Evolutionary conservation across 2,113 vertebrate species (phyloP), one percentile per base, ranked within the genome.

Genomic region (Carassius carassius): DNA sequence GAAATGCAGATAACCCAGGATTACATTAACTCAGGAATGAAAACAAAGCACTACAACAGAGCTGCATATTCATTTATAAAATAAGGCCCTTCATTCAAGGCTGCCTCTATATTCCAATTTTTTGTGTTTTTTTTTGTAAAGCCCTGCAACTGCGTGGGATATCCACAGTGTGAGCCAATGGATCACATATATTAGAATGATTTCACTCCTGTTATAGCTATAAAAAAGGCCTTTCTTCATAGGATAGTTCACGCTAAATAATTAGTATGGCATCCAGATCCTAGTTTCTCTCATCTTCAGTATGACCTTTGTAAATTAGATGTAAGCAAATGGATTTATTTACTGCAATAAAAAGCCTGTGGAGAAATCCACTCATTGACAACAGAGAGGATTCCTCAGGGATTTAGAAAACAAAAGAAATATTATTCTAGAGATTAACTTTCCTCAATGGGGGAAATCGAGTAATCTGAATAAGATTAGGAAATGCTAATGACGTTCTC

Each of bases 401-500:
- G 51, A 79, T 60, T 81, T 41, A 70, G 49, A 51, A 81, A 25
- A 87, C 85, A 85, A 82, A 69, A 70, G 58, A 78, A 69, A 83
- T 69, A 67, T 86, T 80, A 86, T 88, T 86, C 67, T 67, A 79
- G 73, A 76, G 37, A 62, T 69, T 65, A 76, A 37, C 51, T 60
- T 77, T 65, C 49, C 32, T 54, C 17, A 88, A 74, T 74, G 25
- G 62, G 69, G 29, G 0, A 9, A 19, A 37, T 21, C 12, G 73
- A 77, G 69, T 58, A 74, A 62, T 78, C 87, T 87, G 87, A 91
- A 89, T 70, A 78, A 17, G 29, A 89, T 91, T 85, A 86, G 78
- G 19, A 75, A 60, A 83, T 85, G 8, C 78, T 29, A 87, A 74
- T 85, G 69, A 41, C 7, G 7, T 25, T n/a, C 21, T 62, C 3